Base-by-base conservation (phyloP, 2,888 invertebrate genomes). In the Amphipoea oculea region DNA sequence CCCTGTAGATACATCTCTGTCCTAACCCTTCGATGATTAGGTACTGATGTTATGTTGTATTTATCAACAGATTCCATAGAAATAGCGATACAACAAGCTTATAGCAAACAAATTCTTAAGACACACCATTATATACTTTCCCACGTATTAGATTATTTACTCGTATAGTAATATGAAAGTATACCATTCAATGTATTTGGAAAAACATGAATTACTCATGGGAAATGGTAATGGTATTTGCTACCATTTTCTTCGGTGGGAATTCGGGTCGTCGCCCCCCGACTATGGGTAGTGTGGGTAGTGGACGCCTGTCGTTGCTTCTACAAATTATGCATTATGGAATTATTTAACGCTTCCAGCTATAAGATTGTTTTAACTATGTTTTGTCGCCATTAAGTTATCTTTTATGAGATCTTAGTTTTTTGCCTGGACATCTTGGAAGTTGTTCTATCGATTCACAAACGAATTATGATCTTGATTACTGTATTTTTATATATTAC, bases 191-290 rank as follows among this genome's bases (percentile, higher is more conserved):
- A 82, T 89, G 89, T 93, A 91, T 93, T 92, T 91, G 90, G 90
- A 92, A 90, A 91, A 90, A 85, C 86, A 94, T 94, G 94, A 94
- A 94, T 94, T 93, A 94, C 91, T 91, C 94, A 94, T 94, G 86
- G 87, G 83, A 90, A 92, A 94, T 93, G 92, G 88, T 94, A 93
- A 94, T 93, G 89, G 76, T 91, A 89, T 92, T 92, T 92, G 91
- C 89, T 92, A 91, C 90, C 89, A 91, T 92, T 92, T 80, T 92
- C 92, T 91, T 92, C 89, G 89, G 87, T 88, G 89, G 87, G 89
- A 91, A 91, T 88, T 83, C 89, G 87, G 91, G 90, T 91, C 91
- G 86, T 87, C 88, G 92, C 88, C 89, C 90, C 79, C 76, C 67
- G 40, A 11, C 60, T 57, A 45, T 45, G 51, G 51, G 20, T 83